Evolutionary conservation across 2,888 invertebrate genomes (phyloP).

Genomic region (Tachina grossa): DNA sequence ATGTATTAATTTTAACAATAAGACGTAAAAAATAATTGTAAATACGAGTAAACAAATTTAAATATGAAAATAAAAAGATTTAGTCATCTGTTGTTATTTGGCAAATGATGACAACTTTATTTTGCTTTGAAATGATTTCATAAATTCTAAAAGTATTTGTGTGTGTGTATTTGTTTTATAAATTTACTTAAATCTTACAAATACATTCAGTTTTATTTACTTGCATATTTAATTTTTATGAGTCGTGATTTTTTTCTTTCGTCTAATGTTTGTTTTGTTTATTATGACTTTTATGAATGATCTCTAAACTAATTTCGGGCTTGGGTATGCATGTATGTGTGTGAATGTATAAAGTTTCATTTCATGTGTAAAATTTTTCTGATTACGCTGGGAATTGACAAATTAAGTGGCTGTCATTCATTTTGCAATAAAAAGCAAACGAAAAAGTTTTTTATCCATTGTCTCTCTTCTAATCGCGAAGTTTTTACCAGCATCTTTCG

Average conservation of each 20-base stretch:
- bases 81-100: constrained; percentile 22
- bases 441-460: constrained; percentile 6
- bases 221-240: constrained; percentile 6
- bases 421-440: background rate
- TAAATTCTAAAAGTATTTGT: constrained; percentile 5
- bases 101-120: constrained; percentile 35
- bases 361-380: constrained; percentile 5
- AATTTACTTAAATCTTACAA: constrained; percentile 13
- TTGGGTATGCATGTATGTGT: background rate
- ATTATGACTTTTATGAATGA: constrained; percentile 27
- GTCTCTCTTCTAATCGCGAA: background rate
- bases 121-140: constrained; percentile 45
- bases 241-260: constrained; percentile 23
- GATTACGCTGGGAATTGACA: constrained; percentile 1
- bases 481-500: background rate
- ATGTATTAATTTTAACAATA: background rate
- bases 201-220: constrained; percentile 12
- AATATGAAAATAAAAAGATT: background rate
- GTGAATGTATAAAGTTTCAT: background rate
- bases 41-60: background rate
- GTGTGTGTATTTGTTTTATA: constrained; percentile 21
- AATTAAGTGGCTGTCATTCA: constrained; percentile 27
- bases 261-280: constrained; percentile 28
- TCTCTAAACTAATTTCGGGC: background rate
- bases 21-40: constrained; percentile 11